Evolutionary conservation across 2,888 invertebrate species (phyloP), one percentile per base, ranked within the genome.

Genomic region (Drosophila villosipedis): DNA sequence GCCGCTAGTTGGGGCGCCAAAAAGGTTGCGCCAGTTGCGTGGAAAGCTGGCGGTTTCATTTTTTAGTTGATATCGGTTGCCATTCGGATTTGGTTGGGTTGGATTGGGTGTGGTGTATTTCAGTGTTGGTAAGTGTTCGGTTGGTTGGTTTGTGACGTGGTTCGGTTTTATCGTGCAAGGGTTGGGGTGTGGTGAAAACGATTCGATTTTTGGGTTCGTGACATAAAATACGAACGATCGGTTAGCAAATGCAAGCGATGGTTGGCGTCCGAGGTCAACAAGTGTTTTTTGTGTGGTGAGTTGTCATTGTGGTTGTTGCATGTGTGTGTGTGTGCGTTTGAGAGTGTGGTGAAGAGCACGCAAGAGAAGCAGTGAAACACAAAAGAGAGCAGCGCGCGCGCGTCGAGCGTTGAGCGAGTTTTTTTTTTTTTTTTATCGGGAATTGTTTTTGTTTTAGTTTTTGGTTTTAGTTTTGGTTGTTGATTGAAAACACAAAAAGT

Each of bases 1-100:
- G 59, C 83, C 88, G 55, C 85, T 78, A 53, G 75, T 80, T 63
- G 72, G 81, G 35, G 77, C 78, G 62, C 91, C 91, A 77, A 92
- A 88, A 31, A 91, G 87, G 68, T 91, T 87, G 76, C 93, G 93
- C 93, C 93, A 93, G 84, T 93, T 91, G 73, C 92, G 92, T 79
- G 93, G 90, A 78, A 93, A 90, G 80, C 93, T 93, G 87, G 62
- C 83, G 89, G 73, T 87, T 81, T 47, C 47, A 73, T 83, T 75
- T 5, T 58, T 43, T 58, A 58, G 47, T 59, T 63, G 43, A 50
- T 68, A 63, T 62, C 69, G 69, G 64, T 47, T 35, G 59, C 61
- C 61, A 59, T 49, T 57, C 61, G 47, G 31, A 49, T 53, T 33
- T 30, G 43, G 49, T 25, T 35, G 39, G 22, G 30, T 47, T 25